phyloP scores from a whole-genome alignment of 2,113 vertebrate species.

The Pyrgilauda ruficollis region DNA sequence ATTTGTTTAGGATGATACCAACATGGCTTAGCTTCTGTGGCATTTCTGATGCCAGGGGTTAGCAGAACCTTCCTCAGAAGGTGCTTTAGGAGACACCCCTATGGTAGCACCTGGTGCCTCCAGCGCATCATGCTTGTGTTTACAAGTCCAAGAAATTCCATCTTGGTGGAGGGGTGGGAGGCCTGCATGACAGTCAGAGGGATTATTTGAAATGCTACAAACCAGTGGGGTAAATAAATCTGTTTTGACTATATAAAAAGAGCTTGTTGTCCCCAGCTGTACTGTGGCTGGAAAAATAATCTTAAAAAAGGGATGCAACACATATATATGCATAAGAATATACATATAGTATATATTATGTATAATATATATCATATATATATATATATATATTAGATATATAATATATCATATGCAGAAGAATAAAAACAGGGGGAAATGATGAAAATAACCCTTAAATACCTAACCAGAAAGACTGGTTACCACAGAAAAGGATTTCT shows the following conservation, averaged over 20 bases:
- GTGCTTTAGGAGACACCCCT: not conserved
- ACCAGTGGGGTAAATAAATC: not conserved
- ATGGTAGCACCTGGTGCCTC: not conserved
- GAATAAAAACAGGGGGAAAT: not conserved
- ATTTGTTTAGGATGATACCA: not conserved
- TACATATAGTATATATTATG: too few relatives aligned
- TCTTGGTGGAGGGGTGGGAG: not conserved
- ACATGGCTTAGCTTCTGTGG: not conserved
- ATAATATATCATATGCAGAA: not conserved
- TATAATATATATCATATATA: too few relatives aligned
- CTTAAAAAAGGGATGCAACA: not conserved
- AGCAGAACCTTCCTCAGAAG: not conserved
- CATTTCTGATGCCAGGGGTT: not conserved
- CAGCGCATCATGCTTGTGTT: not conserved
- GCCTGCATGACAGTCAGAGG: not conserved
- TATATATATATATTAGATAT: too few relatives aligned
- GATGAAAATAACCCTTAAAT: not conserved
- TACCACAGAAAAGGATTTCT: not conserved
- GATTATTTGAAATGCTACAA: not conserved
- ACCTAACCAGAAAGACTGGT: not conserved
- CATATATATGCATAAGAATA: too few relatives aligned
- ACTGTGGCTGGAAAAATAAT: not conserved
- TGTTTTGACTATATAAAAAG: not conserved
- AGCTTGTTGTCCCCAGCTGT: not conserved
- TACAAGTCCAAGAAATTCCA: not conserved